Evolutionary conservation across 2,888 invertebrate species (phyloP), one percentile per base, ranked within the genome.

Genomic region (Dasypolia templi): DNA sequence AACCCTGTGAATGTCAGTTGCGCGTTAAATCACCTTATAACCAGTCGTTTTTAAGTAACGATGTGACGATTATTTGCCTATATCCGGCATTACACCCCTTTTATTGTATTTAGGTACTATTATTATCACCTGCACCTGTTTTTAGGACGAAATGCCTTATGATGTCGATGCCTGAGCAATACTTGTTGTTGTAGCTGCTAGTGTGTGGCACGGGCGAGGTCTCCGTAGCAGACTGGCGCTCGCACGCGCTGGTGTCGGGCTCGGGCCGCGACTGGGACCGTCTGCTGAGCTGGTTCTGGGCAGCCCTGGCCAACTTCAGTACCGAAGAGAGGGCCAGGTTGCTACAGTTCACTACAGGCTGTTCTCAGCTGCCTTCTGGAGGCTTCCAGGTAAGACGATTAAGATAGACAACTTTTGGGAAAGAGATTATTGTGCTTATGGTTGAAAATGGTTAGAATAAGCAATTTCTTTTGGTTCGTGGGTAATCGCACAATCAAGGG

Each of bases 161-260:
- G 9, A 3, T 17, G 17, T 55, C 7, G 29, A 55, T 29, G 17
- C 17, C 19, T 55, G 9, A 29, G 9, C 0, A 55, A 55, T 55
- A 17, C 7, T 6, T 6, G 1, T 5, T 11, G 11, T 11, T 22
- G 11, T 22, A 56, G 99, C 96, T 99, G 87, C 95, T 99, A 73
- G 97, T 99, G 93, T 99, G 99, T 95, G 99, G 99, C 86, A 99
- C 99, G 84, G 99, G 98, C 64, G 98, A 99, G 92, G 98, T 99
- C 95, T 98, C 98, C 84, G 98, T 99, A 84, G 97, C 98, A 39
- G 99, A 99, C 95, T 98, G 99, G 95, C 98, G 98, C 89, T 97
- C 98, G 65, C 98, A 99, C 95, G 98, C 99, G 94, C 97, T 98
- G 83, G 97, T 98, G 75, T 98, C 98, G 91, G 99, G 99, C 97